These are phyloP conservation scores for Oncorhynchus kisutch DNA, from an alignment of 2,113 vertebrate species.

Conservation along the genomic window DNA sequence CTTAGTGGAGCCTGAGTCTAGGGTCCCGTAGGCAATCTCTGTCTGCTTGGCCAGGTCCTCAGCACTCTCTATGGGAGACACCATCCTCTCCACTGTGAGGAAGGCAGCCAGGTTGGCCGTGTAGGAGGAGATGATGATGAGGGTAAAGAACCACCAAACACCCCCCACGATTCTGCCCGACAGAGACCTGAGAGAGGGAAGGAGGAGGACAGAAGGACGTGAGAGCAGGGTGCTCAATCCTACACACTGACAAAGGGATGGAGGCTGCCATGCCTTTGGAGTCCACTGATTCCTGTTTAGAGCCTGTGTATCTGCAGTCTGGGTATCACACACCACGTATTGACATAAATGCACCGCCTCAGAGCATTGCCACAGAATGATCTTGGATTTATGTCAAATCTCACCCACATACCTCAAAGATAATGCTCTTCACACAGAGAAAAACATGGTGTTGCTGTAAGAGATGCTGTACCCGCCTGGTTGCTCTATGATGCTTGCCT, in stretches of 20 bases:
- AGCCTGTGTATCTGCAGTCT: neutral
- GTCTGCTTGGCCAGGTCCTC: conserved; percentile 98
- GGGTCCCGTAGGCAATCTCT: conserved; percentile 94
- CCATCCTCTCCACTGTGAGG: conserved; percentile 98
- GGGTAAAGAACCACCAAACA: conserved; percentile 99
- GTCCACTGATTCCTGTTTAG: neutral
- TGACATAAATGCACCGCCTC: neutral
- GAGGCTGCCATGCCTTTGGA: neutral
- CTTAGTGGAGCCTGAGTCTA: conserved; percentile 97
- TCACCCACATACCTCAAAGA: neutral
- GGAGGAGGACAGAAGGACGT: conserved; percentile 57
- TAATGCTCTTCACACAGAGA: neutral
- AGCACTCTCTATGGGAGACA: conserved; percentile 94
- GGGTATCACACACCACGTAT: neutral
- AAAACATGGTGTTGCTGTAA: neutral
- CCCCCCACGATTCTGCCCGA: conserved; percentile 95
- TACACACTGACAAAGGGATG: neutral
- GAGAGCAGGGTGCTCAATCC: conserved; percentile 31
- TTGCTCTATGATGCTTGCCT: neutral
- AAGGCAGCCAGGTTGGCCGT: conserved; percentile 97
- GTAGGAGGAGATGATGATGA: conserved; percentile 99
- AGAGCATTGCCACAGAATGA: neutral
- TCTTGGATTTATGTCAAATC: neutral
- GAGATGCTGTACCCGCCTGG: neutral
- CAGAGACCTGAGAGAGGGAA: conserved; percentile 80